Evolutionary conservation across 2,888 invertebrate genomes (phyloP).

Genomic region (Drosophila recens): DNA sequence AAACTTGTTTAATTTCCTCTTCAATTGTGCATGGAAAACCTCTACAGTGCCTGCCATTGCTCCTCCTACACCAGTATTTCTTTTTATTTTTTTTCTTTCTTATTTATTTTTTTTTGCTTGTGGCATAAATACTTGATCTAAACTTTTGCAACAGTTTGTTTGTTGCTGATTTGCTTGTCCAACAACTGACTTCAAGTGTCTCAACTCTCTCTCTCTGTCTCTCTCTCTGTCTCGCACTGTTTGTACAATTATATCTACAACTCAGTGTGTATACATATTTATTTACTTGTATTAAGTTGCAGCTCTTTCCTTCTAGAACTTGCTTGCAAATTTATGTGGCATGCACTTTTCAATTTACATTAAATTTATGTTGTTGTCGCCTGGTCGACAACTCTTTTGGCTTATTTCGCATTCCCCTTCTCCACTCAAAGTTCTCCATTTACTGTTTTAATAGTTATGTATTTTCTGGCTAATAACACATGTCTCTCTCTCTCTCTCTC

Average conservation of each 20-base stretch:
- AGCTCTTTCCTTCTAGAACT: conserved; percentile 1
- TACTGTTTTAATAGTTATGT: conserved; percentile 37
- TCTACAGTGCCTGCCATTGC: not conserved
- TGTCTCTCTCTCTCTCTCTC: conserved; percentile 51
- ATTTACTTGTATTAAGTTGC: conserved; percentile 5
- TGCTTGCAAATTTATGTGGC: conserved; percentile 43
- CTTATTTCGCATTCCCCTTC: not conserved
- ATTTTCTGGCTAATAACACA: conserved; percentile 63
- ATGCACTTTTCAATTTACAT: conserved; percentile 61
- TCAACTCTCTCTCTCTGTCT: no score
- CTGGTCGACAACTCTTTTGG: conserved; percentile 13
- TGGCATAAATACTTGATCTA: conserved; percentile 59
- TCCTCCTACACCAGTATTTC: not conserved
- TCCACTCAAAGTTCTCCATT: not conserved
- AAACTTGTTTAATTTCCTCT: conserved; percentile 81
- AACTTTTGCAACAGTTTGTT: conserved; percentile 62
- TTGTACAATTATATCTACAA: conserved; percentile 8
- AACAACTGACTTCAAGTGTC: conserved; percentile 25
- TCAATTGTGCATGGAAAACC: conserved; percentile 63
- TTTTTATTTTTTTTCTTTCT: not conserved
- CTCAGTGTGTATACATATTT: conserved; percentile 5
- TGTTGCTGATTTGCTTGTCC: conserved; percentile 53
- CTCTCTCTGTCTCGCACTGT: no score
- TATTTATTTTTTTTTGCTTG: not conserved
- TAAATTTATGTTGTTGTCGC: conserved; percentile 49